phyloP scores from a whole-genome alignment of 2,797 vertebrate genomes.

The Eleutherodactylus coqui region DNA sequence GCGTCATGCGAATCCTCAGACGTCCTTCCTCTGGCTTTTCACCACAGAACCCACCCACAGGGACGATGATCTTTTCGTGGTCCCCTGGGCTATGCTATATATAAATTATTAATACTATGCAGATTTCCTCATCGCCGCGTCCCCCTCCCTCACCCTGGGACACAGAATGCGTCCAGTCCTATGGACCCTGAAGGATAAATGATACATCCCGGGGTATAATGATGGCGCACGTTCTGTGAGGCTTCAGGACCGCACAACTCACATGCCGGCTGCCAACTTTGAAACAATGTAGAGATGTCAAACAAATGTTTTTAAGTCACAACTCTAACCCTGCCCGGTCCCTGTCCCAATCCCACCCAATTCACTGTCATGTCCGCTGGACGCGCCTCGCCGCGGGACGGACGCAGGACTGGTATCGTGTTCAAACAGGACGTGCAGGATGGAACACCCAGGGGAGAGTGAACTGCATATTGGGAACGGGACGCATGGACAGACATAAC shows the following conservation, averaged over 20 bases:
- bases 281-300: too few species aligned
- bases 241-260: not conserved
- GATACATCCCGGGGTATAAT: not conserved
- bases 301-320: too few species aligned
- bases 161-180: not conserved
- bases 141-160: not conserved
- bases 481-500: too few species aligned
- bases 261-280: too few species aligned
- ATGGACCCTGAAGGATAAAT: not conserved
- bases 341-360: too few species aligned
- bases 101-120: constrained; percentile 43
- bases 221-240: not conserved
- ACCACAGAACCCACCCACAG: not conserved
- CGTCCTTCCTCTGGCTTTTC: constrained; percentile 12
- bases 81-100: constrained; percentile 29
- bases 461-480: too few species aligned
- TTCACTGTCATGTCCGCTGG: too few species aligned
- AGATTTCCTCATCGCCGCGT: not conserved
- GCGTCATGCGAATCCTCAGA: not conserved
- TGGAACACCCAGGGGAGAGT: too few species aligned
- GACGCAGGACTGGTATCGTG: too few species aligned
- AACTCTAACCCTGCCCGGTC: too few species aligned
- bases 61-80: constrained; percentile 16
- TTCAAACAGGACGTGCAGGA: too few species aligned
- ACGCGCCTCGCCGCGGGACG: too few species aligned